Conservation (phyloP, 2,797 vertebrate species). For the Paguma larvata region DNA sequence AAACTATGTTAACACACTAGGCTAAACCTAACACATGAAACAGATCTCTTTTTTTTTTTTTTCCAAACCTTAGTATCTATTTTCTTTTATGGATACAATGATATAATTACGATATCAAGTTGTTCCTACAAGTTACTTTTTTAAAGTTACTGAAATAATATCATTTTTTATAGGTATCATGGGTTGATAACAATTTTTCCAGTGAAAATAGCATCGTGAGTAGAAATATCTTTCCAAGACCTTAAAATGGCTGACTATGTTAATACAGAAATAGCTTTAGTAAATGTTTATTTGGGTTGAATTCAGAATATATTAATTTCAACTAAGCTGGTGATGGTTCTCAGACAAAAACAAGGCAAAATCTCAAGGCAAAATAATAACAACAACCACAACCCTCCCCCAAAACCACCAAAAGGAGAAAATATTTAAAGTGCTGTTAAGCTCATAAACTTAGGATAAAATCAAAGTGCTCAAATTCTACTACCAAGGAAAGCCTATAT, state of each 20-base stretch:
- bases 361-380: neutral
- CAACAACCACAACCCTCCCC: neutral
- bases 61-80: neutral
- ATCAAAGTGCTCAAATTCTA: constrained; percentile 28
- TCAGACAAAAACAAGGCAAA: constrained; percentile 47
- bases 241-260: neutral
- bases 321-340: constrained; percentile 7
- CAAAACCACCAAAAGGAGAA: neutral
- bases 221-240: neutral
- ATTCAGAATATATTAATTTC: constrained; percentile 51
- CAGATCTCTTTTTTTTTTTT: neutral
- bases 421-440: neutral
- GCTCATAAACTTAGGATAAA: constrained; percentile 41
- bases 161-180: neutral
- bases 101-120: neutral
- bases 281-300: constrained; percentile 17
- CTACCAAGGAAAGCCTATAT: neutral
- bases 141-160: constrained; percentile 2
- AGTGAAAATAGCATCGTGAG: constrained; percentile 9
- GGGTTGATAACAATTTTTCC: neutral
- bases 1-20: neutral
- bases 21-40: neutral
- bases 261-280: neutral
- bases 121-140: neutral
- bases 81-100: neutral